Base-by-base conservation (phyloP, 2,797 vertebrate genomes). In the Manis pentadactyla region DNA sequence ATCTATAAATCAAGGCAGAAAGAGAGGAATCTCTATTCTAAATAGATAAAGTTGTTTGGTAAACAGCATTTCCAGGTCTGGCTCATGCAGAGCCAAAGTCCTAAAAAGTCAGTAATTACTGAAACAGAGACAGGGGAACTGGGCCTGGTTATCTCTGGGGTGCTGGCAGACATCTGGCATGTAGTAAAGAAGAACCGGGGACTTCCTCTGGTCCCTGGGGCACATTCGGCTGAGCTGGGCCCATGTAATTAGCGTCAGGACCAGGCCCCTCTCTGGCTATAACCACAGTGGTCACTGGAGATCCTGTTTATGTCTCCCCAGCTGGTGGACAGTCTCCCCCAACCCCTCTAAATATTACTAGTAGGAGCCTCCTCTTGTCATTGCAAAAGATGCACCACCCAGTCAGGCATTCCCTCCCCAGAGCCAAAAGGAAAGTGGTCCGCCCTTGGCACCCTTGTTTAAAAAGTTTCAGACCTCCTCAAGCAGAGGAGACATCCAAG, bases 21-120 rank as follows among this genome's bases (percentile, higher is more conserved):
- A 90, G 77, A 91, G 86, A 23, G 27, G 66, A 89, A 63, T 61
- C 9, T 86, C 77, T 92, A 87, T 63, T 93, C 87, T 89, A 66
- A 53, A 39, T 0, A 96, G 96, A 97, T 96, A 93, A 92, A 93
- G 71, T n/a, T 6, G 2, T 37, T 68, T 71, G 78, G 90, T 95
- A 96, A 97, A 96, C 63, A 96, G 71, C 64, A 46, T 71, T 91
- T 83, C 69, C 83, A 91, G 83, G 81, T 51, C 93, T 59, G 69
- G n/a, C 75, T 87, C 64, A 27, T 0, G 17, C 53, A 25, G 90
- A 93, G 71, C 57, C 83, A 63, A n/a, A 0, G 18, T 81, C 90
- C 61, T 89, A 84, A 97, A 77, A 66, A 94, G 53, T 66, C 75
- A 34, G n/a, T 78, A 73, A 98, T 96, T 87, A 94, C 75, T 39